Evolutionary conservation across 2,888 invertebrate genomes (phyloP).

Genomic region (Drosophila quinaria): DNA sequence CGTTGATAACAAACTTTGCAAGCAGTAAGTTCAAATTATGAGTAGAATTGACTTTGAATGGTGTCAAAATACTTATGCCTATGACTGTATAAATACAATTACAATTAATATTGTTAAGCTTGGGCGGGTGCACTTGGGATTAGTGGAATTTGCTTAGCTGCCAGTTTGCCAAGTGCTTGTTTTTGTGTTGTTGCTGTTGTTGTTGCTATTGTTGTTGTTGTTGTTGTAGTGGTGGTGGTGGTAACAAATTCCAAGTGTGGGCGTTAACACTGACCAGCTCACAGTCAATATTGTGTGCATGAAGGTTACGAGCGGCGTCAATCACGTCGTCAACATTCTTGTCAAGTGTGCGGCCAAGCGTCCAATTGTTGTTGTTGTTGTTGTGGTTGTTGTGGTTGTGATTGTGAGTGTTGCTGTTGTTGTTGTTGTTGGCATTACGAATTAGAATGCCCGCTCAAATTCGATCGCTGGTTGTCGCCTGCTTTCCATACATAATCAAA

Average conservation of each 20-base stretch:
- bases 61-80: too few species aligned
- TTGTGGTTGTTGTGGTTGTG: conserved; percentile 1
- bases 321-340: conserved; percentile 58
- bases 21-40: too few species aligned
- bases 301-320: conserved; percentile 64
- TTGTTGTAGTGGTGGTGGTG: not conserved
- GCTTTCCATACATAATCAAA: conserved; percentile 12
- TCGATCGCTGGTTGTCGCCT: conserved; percentile 18
- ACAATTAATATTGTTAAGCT: conserved; percentile 51
- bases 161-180: conserved; percentile 43
- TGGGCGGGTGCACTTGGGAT: conserved; percentile 65
- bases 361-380: conserved; percentile 42
- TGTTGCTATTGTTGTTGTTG: conserved; percentile 23
- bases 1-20: too few species aligned
- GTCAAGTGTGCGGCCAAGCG: conserved; percentile 68
- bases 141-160: conserved; percentile 49
- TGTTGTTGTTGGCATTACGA: conserved; percentile 21
- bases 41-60: too few species aligned
- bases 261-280: conserved; percentile 66
- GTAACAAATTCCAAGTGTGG: conserved; percentile 70
- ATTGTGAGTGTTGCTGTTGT: not conserved
- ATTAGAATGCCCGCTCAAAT: conserved; percentile 44
- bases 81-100: conserved; percentile 30
- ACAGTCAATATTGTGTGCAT: conserved; percentile 3
- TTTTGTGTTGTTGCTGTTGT: conserved; percentile 25